Conservation (phyloP, 2,113 vertebrate genomes). For the Acinonyx jubatus region DNA sequence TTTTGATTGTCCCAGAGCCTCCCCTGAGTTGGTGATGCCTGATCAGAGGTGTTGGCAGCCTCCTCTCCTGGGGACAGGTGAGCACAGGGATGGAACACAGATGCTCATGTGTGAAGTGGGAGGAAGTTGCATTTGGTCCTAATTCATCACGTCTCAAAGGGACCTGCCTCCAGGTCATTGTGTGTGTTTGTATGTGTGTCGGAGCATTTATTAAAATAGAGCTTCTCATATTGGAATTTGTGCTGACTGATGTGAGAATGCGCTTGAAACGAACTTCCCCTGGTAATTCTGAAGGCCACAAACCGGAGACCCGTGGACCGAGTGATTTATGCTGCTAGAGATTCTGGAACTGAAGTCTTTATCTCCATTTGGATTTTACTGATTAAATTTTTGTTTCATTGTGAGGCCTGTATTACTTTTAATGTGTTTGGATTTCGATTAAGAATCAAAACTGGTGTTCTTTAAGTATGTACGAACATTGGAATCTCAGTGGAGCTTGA, state of each 20-base stretch:
- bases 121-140: neutral
- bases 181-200: neutral
- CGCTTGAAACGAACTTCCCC: neutral
- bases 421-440: neutral
- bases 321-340: neutral
- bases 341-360: neutral
- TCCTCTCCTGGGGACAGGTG: neutral
- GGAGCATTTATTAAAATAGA: slow-evolving; percentile 9
- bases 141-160: neutral
- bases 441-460: neutral
- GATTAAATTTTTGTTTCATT: neutral
- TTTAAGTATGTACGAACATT: neutral
- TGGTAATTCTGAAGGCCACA: neutral
- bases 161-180: neutral
- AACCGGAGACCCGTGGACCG: neutral
- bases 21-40: neutral
- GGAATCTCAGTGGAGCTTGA: neutral
- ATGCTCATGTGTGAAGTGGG: neutral
- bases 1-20: fast-evolving
- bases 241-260: neutral
- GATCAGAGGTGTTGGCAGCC: neutral
- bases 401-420: neutral
- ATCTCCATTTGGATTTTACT: neutral
- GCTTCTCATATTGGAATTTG: neutral
- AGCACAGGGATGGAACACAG: neutral